Base-by-base conservation (phyloP, 2,888 invertebrate species). In the Stegana nigrithorax region DNA sequence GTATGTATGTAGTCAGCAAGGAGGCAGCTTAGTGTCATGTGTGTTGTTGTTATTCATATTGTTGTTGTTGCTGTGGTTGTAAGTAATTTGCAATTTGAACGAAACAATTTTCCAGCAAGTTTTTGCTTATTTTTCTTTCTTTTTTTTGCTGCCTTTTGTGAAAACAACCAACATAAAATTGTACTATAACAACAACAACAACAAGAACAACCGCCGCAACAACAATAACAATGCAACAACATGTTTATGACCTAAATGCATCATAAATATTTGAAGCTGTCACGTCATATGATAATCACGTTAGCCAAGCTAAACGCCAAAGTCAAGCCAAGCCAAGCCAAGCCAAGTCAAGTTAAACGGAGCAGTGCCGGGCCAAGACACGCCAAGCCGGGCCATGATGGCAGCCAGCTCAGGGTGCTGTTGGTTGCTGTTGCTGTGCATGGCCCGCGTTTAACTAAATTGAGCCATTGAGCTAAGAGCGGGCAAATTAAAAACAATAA, bases 281-380 rank as follows among this genome's bases (percentile, higher is more conserved):
- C 83, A 82, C 80, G 83, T 80, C 81, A 83, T 80, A 79, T 77
- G 81, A 78, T 82, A 82, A 83, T 82, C 81, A 80, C 53, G 53
- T 55, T 32, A 55, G 32, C 53, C 53, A 55, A n/a, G 21, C 23
- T 17, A 17, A n/a, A 8, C 32, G 32, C 10, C 32, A 45, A 45
- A 45, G 45, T 2, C 45, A 45, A 45, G 12, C 45, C 29, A 29
- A 29, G n/a, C 29, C 29, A 71, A 62, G 68, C 64, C 67, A 58
- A 62, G n/a, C n/a, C n/a, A n/a, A n/a, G n/a, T n/a, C n/a, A n/a
- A n/a, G n/a, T n/a, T n/a, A n/a, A n/a, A n/a, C n/a, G n/a, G n/a
- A n/a, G n/a, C n/a, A n/a, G n/a, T n/a, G n/a, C n/a, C 66, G 67
- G 66, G 62, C 65, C 60, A 66, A 70, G 19, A 47, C 14, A 12